Evolutionary conservation across 2,797 vertebrate species (phyloP).

Genomic region (Cyprinodon diabolis): DNA sequence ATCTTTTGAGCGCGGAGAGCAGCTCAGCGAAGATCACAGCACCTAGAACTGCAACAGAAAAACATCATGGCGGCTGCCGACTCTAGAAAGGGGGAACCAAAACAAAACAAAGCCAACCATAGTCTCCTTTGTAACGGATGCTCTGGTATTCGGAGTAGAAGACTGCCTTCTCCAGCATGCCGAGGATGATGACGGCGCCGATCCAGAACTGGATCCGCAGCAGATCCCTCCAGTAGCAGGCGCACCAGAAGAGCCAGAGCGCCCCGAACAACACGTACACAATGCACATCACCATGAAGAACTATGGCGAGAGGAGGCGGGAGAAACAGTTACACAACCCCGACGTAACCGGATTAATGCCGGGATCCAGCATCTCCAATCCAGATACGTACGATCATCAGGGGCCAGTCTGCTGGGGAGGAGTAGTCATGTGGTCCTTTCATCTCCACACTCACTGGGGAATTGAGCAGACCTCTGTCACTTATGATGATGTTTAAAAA

Average conservation of each 20-base stretch:
- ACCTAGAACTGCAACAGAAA: conserved; percentile 82
- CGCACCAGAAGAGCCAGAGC: conserved; percentile 95
- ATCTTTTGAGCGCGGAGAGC: conserved; percentile 93
- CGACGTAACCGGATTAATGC: neutral
- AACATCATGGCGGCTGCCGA: rapidly evolving
- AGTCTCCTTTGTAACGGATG: conserved; percentile 91
- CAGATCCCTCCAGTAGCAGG: conserved; percentile 93
- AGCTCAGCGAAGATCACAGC: conserved; percentile 93
- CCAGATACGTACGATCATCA: conserved; percentile 86
- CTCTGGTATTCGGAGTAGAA: conserved; percentile 97
- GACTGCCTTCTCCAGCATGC: conserved; percentile 95
- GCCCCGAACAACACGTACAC: conserved; percentile 93
- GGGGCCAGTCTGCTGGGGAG: conserved; percentile 92
- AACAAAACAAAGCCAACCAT: conserved; percentile 76
- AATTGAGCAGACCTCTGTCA: conserved; percentile 2
- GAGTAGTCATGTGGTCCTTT: conserved; percentile 92
- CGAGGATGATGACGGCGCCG: conserved; percentile 92
- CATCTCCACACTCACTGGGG: conserved; percentile 89
- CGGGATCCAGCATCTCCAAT: neutral
- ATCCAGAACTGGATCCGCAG: conserved; percentile 97
- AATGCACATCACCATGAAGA: conserved; percentile 94
- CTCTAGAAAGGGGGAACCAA: neutral
- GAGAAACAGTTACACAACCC: neutral
- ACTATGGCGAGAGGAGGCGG: conserved; percentile 49
- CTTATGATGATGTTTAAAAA: neutral